These are phyloP conservation scores for Orius laevigatus DNA, from an alignment of 1,140 invertebrate species.

Conservation along the genomic window DNA sequence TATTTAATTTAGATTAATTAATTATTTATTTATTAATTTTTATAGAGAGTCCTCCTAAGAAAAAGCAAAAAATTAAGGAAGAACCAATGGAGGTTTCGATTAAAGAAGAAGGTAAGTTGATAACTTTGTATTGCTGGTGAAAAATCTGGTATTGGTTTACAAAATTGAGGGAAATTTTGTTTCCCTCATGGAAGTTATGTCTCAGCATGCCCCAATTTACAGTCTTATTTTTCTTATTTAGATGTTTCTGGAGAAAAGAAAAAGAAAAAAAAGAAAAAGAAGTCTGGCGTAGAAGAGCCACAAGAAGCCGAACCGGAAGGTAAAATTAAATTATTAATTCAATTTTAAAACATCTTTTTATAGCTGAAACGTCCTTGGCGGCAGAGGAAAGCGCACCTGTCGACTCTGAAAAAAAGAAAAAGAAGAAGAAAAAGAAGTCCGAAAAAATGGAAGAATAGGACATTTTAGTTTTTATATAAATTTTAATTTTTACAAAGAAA, in stretches of 20 bases:
- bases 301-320: too few relatives aligned
- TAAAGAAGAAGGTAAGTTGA: conserved; percentile 3
- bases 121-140: not conserved
- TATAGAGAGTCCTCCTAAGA: conserved; percentile 4
- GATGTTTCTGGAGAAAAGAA: conserved; percentile 7
- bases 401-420: not conserved
- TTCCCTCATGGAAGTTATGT: too few relatives aligned
- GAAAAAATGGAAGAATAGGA: not conserved
- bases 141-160: not conserved
- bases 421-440: not conserved
- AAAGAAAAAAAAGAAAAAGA: conserved; percentile 14
- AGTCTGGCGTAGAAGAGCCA: not conserved
- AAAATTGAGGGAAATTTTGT: not conserved
- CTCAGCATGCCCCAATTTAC: not conserved
- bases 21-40: not conserved
- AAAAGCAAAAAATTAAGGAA: conserved; percentile 10
- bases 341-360: too few relatives aligned
- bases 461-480: too few relatives aligned
- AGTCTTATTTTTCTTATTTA: not conserved
- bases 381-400: too few relatives aligned
- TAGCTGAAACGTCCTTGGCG: too few relatives aligned
- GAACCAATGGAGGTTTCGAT: not conserved
- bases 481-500: too few relatives aligned
- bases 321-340: too few relatives aligned
- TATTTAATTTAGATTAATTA: not conserved